Evolutionary conservation across 37 sponge, comb jelly and placozoan species (phyloP).

Genomic region (Chondrilla cf. caribensis): DNA sequence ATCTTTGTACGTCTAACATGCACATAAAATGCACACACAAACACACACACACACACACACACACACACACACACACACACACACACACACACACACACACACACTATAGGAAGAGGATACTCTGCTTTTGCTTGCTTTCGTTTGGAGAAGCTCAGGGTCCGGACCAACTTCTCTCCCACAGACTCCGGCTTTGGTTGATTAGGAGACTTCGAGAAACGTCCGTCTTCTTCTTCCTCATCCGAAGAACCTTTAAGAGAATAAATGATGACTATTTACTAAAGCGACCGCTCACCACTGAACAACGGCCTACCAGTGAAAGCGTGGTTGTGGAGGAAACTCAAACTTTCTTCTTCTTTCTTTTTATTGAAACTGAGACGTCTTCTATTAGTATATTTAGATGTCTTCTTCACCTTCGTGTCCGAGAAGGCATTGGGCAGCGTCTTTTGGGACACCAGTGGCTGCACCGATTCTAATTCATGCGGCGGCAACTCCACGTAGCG

Average conservation of each 20-base stretch:
- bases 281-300: too few species aligned
- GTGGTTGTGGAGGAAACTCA: too few species aligned
- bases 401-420: background rate
- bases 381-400: background rate
- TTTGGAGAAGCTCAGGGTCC: slow-evolving; percentile 1
- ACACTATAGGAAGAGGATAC: background rate
- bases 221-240: background rate
- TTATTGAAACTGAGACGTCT: too few species aligned
- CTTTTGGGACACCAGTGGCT: too few species aligned
- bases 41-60: slow-evolving; percentile 40
- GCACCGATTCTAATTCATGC: background rate
- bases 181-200: background rate
- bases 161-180: background rate
- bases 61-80: slow-evolving; percentile 32
- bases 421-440: background rate
- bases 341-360: too few species aligned
- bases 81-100: slow-evolving; percentile 7
- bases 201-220: background rate
- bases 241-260: background rate
- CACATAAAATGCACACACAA: slow-evolving; percentile 20
- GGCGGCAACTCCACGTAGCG: background rate
- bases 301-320: too few species aligned
- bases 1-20: too few species aligned
- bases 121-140: background rate
- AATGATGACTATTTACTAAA: background rate